Evolutionary conservation across 1,140 invertebrate genomes (phyloP).

Genomic region (Lepidostoma basale): DNA sequence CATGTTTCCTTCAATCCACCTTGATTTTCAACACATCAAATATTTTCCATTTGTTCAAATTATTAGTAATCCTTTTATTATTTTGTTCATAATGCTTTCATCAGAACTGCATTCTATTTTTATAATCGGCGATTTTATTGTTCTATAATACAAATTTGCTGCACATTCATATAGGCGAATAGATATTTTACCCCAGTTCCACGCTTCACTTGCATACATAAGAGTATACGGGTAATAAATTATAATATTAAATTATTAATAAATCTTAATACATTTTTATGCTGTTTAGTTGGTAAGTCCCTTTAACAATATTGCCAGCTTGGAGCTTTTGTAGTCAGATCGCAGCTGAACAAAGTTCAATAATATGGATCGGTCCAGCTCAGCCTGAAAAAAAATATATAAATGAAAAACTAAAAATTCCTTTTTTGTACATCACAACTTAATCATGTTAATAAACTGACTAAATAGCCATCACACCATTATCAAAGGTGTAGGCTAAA

Average conservation of each 20-base stretch:
- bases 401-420: conserved; percentile 2
- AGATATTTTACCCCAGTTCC: background rate
- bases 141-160: too few relatives aligned
- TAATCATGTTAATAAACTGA: background rate
- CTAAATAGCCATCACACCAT: too few relatives aligned
- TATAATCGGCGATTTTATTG: too few relatives aligned
- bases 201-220: too few relatives aligned
- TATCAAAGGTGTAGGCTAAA: too few relatives aligned
- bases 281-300: conserved; percentile 48
- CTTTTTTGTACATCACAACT: background rate
- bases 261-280: background rate
- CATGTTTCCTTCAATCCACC: too few relatives aligned
- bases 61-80: too few relatives aligned
- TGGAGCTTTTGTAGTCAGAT: conserved; percentile 89
- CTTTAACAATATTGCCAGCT: conserved; percentile 72
- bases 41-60: too few relatives aligned
- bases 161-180: background rate
- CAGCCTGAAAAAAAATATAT: conserved; percentile 74
- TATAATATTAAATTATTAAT: background rate
- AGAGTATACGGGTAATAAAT: background rate
- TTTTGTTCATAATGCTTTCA: too few relatives aligned
- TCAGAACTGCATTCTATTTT: too few relatives aligned
- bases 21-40: too few relatives aligned
- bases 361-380: conserved; percentile 84
- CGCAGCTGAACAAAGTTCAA: conserved; percentile 93